Evolutionary conservation across 1,140 invertebrate species (phyloP).

Genomic region (Lepidurus couesii): DNA sequence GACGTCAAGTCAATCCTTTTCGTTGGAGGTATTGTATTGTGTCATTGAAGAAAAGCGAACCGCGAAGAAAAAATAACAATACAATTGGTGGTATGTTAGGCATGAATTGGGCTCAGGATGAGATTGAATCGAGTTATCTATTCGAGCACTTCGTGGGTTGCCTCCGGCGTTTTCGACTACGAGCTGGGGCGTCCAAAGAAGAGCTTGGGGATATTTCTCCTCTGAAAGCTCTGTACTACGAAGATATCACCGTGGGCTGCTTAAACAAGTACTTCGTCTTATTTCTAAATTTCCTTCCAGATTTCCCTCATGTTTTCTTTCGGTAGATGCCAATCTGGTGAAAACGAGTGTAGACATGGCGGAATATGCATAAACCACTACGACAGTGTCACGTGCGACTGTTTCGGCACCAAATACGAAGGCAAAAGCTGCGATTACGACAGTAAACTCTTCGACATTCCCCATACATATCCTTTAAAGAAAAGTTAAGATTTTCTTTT

Average conservation of each 20-base stretch:
- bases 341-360: constrained; percentile 75
- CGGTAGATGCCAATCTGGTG: constrained; percentile 59
- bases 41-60: no score
- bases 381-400: constrained; percentile 76
- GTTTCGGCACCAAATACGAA: constrained; percentile 84
- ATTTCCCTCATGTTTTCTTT: constrained; percentile 39
- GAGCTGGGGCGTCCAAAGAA: constrained; percentile 52
- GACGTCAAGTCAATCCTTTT: constrained; percentile 79
- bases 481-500: neutral
- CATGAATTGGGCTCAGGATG: constrained; percentile 72
- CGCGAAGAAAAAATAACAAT: no score
- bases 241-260: constrained; percentile 78
- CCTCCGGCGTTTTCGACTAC: constrained; percentile 74
- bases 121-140: constrained; percentile 81
- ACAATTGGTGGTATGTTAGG: constrained; percentile 48
- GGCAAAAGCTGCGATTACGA: constrained; percentile 83
- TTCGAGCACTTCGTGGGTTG: constrained; percentile 88
- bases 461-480: constrained; percentile 30
- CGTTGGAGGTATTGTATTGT: constrained; percentile 64
- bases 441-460: constrained; percentile 55
- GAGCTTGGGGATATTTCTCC: constrained; percentile 70
- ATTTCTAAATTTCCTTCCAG: no score
- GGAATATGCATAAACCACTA: constrained; percentile 84
- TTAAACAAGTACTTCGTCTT: constrained; percentile 56
- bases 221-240: constrained; percentile 72